A percentile compares a stretch with the other conserved stretches of the same genome.
Evolutionary conservation across 2,797 vertebrate species (phyloP).

Genomic region (Enteromius trimaculatus): DNA sequence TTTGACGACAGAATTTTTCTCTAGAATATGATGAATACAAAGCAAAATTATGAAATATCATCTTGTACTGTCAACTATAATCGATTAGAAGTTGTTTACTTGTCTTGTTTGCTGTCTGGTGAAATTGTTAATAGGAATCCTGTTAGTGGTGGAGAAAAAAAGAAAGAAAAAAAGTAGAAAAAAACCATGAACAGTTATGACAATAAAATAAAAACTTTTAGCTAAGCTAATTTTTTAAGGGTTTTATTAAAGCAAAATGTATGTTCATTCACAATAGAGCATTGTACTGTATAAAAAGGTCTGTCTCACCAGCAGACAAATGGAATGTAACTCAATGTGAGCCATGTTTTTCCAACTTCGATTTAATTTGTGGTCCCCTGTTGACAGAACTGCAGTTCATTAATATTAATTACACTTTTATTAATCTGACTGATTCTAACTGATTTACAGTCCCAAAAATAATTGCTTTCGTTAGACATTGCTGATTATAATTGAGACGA

Average conservation of each 20-base stretch:
- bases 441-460: constrained; percentile 56
- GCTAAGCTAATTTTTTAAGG: not conserved
- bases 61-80: not conserved
- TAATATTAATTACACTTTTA: constrained; percentile 61
- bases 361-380: constrained; percentile 37
- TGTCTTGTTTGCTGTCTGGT: not conserved
- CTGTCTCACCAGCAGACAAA: not conserved
- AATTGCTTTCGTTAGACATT: constrained; percentile 59
- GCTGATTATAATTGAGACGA: constrained; percentile 61
- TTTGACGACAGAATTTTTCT: too few species aligned
- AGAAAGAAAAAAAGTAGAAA: not conserved
- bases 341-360: constrained; percentile 12
- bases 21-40: too few species aligned
- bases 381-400: constrained; percentile 46
- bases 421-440: constrained; percentile 58
- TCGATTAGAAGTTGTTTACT: not conserved
- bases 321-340: not conserved
- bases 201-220: too few species aligned
- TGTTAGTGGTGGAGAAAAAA: not conserved
- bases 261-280: not conserved
- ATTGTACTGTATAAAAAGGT: not conserved
- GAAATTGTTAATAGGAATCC: not conserved
- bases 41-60: not conserved
- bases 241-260: not conserved
- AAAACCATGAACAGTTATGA: not conserved